Evolutionary conservation across 2,797 vertebrate species (phyloP), one percentile per base, ranked within the genome.

Genomic region (Dipus sagitta): DNA sequence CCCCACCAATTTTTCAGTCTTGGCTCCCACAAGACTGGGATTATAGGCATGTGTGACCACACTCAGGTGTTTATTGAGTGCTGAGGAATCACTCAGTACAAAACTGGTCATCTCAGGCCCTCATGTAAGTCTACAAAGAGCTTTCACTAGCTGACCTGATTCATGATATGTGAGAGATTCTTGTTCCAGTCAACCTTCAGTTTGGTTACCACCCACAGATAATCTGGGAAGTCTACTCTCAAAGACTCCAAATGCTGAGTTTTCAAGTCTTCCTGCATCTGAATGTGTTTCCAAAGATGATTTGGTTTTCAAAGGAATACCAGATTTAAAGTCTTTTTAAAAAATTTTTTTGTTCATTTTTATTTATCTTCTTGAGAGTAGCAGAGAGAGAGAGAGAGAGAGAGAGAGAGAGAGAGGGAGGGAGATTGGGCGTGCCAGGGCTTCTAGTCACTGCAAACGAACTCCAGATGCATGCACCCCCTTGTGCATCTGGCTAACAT

Each of bases 201-300:
- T 88, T 62, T 96, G 91, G 58, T 95, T 96, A 79, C 79, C 96
- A 77, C 93, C 96, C 93, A 81, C 76, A 91, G 89, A 93, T 71
- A 98, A 98, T 97, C 95, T 99, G 92, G 92, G 98, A 95, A 97
- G 98, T 95, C 97, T 97, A 0, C 98, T 99, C 97, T 97, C 98
- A 96, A 95, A 97, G 93, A 96, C 81, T 88, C 77, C 70, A 88
- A 95, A 81, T 93, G 32, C 76, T 94, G 79, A 96, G 72, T 86
- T 95, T 58, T 81, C 97, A 90, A 96, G 93, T 96, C 68, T 82
- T 96, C 94, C 93, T 52, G 60, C 77, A 65, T 70, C 96, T 93
- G 96, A 96, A 87, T 96, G 89, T 94, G 64, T 90, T 91, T 86
- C 96, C 78, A 88, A 85, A 96, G 96, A 96, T 88, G 95, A 97